phyloP scores from a whole-genome alignment of 2,888 invertebrate genomes.

The Caradrina clavipalpis region DNA sequence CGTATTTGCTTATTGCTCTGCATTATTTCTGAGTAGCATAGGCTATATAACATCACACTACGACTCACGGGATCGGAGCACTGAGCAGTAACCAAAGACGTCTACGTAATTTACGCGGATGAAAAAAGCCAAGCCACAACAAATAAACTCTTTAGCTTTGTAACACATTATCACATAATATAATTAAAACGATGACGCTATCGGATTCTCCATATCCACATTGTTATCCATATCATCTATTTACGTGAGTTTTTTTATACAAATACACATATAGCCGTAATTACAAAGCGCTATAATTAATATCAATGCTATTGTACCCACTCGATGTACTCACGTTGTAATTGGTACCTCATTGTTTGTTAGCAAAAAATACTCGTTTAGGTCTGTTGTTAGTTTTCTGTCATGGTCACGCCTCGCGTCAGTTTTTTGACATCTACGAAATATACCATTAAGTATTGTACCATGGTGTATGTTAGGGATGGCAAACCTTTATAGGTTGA shows the following conservation, averaged over 20 bases:
- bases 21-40: too few species aligned
- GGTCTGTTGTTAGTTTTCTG: conserved; percentile 53
- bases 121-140: too few species aligned
- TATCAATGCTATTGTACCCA: conserved; percentile 47
- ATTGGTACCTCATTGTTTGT: conserved; percentile 59
- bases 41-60: too few species aligned
- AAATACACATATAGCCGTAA: conserved; percentile 40
- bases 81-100: too few species aligned
- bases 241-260: conserved; percentile 45
- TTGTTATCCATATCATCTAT: conserved; percentile 31
- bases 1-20: too few species aligned
- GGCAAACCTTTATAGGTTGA: too few species aligned
- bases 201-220: conserved; percentile 9
- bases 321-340: conserved; percentile 35
- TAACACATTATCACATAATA: not conserved
- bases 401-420: conserved; percentile 46
- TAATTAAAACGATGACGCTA: conserved; percentile 14
- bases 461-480: conserved; percentile 1
- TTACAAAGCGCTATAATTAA: conserved; percentile 57
- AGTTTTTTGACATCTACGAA: conserved; percentile 52
- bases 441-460: conserved; percentile 41
- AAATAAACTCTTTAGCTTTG: too few species aligned
- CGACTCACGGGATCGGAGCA: too few species aligned
- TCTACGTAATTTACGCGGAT: too few species aligned
- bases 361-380: conserved; percentile 58